A percentile compares a stretch with the other conserved stretches of the same genome.
These are phyloP conservation scores for Ophonus ardosiacus DNA, from an alignment of 2,888 invertebrate genomes.

Conservation along the genomic window DNA sequence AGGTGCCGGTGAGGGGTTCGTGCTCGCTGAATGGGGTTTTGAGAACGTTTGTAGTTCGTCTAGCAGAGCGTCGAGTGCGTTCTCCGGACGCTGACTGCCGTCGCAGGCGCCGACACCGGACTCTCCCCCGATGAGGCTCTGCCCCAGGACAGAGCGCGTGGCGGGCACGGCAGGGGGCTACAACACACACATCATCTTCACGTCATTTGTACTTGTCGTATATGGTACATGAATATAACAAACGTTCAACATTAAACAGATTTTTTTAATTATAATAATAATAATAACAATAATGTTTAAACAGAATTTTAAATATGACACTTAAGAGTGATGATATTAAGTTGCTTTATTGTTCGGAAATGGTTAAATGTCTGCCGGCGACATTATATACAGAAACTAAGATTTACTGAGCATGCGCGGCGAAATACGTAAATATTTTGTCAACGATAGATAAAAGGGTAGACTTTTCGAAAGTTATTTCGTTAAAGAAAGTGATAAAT, in stretches of 20 bases:
- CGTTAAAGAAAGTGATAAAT: too few species aligned
- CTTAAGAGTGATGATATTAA: constrained; percentile 22
- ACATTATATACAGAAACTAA: too few species aligned
- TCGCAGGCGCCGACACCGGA: constrained; percentile 78
- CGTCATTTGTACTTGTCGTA: constrained; percentile 12
- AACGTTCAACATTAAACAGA: constrained; percentile 52
- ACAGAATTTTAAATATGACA: constrained; percentile 9
- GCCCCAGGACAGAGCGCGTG: constrained; percentile 79
- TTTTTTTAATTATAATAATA: constrained; percentile 35
- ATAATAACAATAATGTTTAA: constrained; percentile 28
- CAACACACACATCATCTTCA: constrained; percentile 65
- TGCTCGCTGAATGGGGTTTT: constrained; percentile 78
- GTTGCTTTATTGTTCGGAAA: constrained; percentile 3
- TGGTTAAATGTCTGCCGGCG: too few species aligned
- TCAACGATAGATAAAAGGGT: too few species aligned
- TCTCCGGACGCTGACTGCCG: constrained; percentile 87
- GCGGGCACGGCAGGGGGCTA: constrained; percentile 81
- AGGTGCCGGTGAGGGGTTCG: constrained; percentile 36
- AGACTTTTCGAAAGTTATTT: too few species aligned
- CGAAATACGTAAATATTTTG: too few species aligned
- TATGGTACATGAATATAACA: constrained; percentile 38
- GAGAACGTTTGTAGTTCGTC: constrained; percentile 95
- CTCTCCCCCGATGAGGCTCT: constrained; percentile 79
- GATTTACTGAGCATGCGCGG: too few species aligned
- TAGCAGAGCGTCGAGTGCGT: constrained; percentile 98